A percentile compares a stretch with the other conserved stretches of the same genome.
phyloP scores from a whole-genome alignment of 2,888 invertebrate species.

The Apamea monoglypha region DNA sequence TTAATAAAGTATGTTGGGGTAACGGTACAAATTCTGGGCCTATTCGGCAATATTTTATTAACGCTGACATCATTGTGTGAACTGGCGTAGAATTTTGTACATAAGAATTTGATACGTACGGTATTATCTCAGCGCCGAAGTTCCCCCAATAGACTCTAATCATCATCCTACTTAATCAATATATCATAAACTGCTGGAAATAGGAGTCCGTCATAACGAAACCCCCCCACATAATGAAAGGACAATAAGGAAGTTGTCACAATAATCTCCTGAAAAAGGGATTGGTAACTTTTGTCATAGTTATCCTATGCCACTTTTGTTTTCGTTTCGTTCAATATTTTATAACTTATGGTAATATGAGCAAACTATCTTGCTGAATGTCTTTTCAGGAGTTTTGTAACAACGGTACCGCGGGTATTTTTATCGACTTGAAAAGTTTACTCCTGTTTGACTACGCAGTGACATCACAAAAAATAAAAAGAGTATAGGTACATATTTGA shows the following conservation, averaged over 20 bases:
- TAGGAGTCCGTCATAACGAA: no score
- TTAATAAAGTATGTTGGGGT: neutral
- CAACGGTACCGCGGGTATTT: neutral
- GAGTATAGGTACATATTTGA: no score
- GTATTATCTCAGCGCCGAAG: neutral
- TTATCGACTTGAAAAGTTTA: neutral
- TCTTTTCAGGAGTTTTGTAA: neutral
- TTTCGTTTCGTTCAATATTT: conserved; percentile 13
- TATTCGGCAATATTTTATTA: no score
- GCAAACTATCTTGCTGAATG: conserved; percentile 14
- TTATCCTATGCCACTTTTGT: neutral
- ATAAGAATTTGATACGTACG: neutral
- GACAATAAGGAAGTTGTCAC: neutral
- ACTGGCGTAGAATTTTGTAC: no score
- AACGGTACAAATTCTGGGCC: neutral
- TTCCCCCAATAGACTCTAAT: neutral
- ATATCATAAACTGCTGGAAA: neutral
- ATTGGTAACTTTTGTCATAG: neutral
- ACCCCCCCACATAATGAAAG: no score
- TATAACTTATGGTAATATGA: conserved; percentile 35
- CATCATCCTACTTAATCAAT: neutral
- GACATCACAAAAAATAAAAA: neutral
- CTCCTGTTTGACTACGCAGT: neutral
- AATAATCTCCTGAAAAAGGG: neutral
- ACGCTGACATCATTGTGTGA: neutral